Base-by-base conservation (phyloP, 2,888 invertebrate genomes). In the Itoplectis maculator region DNA sequence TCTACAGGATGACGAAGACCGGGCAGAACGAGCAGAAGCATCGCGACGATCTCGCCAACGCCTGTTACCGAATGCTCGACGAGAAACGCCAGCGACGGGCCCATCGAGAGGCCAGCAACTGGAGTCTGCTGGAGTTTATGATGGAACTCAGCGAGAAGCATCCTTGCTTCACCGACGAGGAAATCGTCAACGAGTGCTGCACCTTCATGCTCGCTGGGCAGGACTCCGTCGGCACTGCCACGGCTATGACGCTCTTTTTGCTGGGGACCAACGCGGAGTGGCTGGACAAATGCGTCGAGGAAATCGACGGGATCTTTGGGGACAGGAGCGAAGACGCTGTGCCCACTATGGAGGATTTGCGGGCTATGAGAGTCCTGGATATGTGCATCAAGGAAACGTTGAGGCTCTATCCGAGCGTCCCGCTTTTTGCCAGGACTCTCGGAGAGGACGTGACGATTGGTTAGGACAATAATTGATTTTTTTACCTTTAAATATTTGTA, bases 121-220 rank as follows among this genome's bases (percentile, higher is more conserved):
- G n/a, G n/a, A n/a, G n/a, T n/a, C n/a, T 95, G 1, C 87, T 95
- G 20, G 94, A 95, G 72, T 94, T 93, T 79, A 93, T 95, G 93
- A 93, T 95, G 15, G 94, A 94, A 79, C 93, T 94, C 59, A 93
- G 93, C 0, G 93, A 94, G 81, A 93, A 89, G 20, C 93, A 94
- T 89, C 90, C 93, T 0, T 90, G 92, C 65, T 94, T 95, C 86
- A 93, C 93, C 0, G 94, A 95, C 81, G 93, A 94, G 15, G 95
- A 95, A 84, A 94, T 95, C 56, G 92, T 95, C 0, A 93, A 95
- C 86, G 95, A 95, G 89, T 93, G 94, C 2, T 94, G 94, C 82
- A 95, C 95, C 0, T 95, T 95, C 86, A 95, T 95, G 95, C 88
- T 95, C 49, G 95, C 95, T 8, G 95, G 95, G 0, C 95, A 95